Evolutionary conservation across 2,797 vertebrate species (phyloP), one percentile per base, ranked within the genome.

Genomic region (Sciaenops ocellatus): DNA sequence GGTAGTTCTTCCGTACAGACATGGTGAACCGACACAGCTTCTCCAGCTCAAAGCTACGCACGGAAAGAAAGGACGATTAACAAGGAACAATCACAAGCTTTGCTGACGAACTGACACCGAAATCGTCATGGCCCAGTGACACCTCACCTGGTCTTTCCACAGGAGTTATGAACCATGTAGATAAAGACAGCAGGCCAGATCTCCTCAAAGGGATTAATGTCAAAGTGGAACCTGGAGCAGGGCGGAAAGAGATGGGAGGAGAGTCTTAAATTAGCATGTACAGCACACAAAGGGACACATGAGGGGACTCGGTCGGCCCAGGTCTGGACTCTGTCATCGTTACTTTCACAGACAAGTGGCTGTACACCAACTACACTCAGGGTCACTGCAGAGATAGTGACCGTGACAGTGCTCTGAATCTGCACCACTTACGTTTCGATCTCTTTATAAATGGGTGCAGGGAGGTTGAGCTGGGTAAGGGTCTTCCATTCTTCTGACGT

Each of bases 1-100:
- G 95, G 90, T 99, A 99, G 90, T 99, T 99, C 92, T 99, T 99
- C 90, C 97, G 96, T 69, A 99, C 98, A 0, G 98, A 99, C 98
- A 99, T 99, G 41, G 98, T 99, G 82, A 99, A 99, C 30, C 98
- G 97, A 86, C 98, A 99, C 42, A 99, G 82, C 89, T 99, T 99
- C 89, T 99, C 98, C 86, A 97, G 95, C 81, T 99, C 98, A 90
- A 99, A 99, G 93, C 98, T 99, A 6, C 51, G n/a, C 34, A 6
- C 2, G 26, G 6, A 7, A 15, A 72, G 16, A 48, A 1, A 56
- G 3, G 4, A n/a, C 1, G 10, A 52, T 41, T 4, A 73, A 11
- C 3, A 15, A 12, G 2, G 2, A 28, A 52, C 60, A 26, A 41
- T 22, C 17, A 3, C 1, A 24, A n/a, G 34, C 24, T 30, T 61